Percentiles rank a stretch among this genome's conserved stretches.
phyloP scores from a whole-genome alignment of 1,140 invertebrate species.

The Ips nitidus region DNA sequence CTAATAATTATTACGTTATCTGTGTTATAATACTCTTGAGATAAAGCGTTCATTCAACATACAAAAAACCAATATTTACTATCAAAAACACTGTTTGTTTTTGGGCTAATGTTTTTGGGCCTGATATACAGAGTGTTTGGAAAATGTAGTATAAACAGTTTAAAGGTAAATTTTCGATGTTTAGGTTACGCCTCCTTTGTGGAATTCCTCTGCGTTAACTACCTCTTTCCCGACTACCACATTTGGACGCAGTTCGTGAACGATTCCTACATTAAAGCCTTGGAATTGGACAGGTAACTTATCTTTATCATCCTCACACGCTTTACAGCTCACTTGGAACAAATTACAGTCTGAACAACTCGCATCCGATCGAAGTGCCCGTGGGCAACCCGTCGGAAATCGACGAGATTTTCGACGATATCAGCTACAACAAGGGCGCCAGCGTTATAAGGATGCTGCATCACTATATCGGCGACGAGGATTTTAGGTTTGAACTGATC shows the following conservation, averaged over 20 bases:
- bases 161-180: not conserved
- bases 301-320: not conserved
- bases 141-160: no score
- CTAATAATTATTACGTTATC: no score
- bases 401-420: constrained; percentile 94
- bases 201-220: constrained; percentile 83
- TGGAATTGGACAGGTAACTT: constrained; percentile 64
- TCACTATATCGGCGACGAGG: constrained; percentile 90
- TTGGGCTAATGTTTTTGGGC: no score
- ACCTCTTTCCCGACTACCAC: constrained; percentile 88
- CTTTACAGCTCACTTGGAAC: not conserved
- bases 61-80: no score
- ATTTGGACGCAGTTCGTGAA: constrained; percentile 93
- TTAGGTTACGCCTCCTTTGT: constrained; percentile 83
- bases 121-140: no score
- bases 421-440: constrained; percentile 92
- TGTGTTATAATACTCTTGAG: not conserved
- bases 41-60: not conserved
- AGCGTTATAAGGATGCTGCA: constrained; percentile 97
- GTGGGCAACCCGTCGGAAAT: constrained; percentile 89
- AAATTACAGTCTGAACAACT: constrained; percentile 74
- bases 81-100: no score
- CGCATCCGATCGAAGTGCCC: constrained; percentile 88
- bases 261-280: constrained; percentile 76
- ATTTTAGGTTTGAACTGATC: constrained; percentile 60